These are phyloP conservation scores for Odontocerum albicorne DNA, from an alignment of 2,888 invertebrate genomes.

Conservation along the genomic window DNA sequence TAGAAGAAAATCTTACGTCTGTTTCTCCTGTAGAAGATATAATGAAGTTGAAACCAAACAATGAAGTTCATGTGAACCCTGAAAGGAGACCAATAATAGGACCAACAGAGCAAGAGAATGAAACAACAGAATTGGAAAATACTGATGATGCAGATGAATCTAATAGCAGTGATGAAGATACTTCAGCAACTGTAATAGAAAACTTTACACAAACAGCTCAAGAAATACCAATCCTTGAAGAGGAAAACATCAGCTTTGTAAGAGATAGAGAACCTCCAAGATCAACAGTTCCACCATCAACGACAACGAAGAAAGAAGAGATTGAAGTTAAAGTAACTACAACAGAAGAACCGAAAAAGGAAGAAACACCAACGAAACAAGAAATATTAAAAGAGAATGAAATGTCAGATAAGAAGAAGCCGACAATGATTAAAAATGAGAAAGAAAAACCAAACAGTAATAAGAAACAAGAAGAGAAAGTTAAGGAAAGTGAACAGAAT, in stretches of 20 bases:
- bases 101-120: conserved; percentile 42
- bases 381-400: conserved; percentile 33
- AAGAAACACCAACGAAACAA: conserved; percentile 33
- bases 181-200: conserved; percentile 32
- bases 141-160: conserved; percentile 43
- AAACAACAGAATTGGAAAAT: conserved; percentile 48
- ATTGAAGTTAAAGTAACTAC: conserved; percentile 13
- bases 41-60: conserved; percentile 9
- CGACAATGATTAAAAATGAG: conserved; percentile 29
- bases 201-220: conserved; percentile 31
- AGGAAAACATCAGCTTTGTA: conserved; percentile 30
- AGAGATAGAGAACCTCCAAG: conserved; percentile 32
- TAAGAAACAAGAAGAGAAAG: conserved; percentile 32
- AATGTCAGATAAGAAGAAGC: conserved; percentile 32
- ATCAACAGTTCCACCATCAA: conserved; percentile 29
- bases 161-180: conserved; percentile 9
- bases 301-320: conserved; percentile 38
- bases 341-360: conserved; percentile 30
- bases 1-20: conserved; percentile 43
- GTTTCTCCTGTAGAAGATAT: conserved; percentile 17
- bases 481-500: conserved; percentile 23
- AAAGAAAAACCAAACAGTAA: conserved; percentile 32
- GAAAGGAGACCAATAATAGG: conserved; percentile 8
- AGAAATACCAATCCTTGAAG: conserved; percentile 21
- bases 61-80: conserved; percentile 14